These are phyloP conservation scores for Dicyrtoma fusca DNA, from an alignment of 2,888 invertebrate species.

Conservation along the genomic window DNA sequence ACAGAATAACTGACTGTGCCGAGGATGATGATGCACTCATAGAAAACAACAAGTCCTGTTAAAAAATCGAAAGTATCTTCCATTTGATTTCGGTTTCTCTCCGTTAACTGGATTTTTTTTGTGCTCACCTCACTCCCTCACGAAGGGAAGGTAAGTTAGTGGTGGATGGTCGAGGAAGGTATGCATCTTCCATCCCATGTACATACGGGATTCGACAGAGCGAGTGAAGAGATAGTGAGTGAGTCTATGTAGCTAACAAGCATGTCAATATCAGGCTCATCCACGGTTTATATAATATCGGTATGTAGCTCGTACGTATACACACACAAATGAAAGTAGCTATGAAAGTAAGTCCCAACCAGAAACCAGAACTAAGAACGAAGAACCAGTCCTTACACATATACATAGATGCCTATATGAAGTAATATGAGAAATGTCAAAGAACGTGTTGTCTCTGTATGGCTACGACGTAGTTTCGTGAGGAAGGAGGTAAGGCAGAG, in stretches of 20 bases:
- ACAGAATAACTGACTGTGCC: neutral
- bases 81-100: slow-evolving; percentile 45
- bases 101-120: slow-evolving; percentile 44
- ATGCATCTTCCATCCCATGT: no score
- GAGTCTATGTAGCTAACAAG: slow-evolving; percentile 7
- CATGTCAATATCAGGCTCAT: slow-evolving; percentile 36
- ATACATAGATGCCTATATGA: slow-evolving; percentile 14
- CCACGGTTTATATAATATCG: neutral
- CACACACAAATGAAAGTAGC: no score
- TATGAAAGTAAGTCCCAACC: no score
- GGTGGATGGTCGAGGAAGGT: no score
- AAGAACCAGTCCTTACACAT: no score
- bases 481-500: neutral
- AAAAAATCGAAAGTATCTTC: slow-evolving; percentile 48
- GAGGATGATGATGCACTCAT: neutral
- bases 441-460: slow-evolving; percentile 3
- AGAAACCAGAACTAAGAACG: no score
- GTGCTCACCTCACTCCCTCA: neutral
- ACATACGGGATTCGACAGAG: no score
- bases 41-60: slow-evolving; percentile 39
- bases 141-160: no score
- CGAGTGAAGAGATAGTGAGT: no score
- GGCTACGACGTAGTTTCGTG: slow-evolving; percentile 22
- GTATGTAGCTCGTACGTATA: neutral
- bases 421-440: neutral